Evolutionary conservation across 2,113 vertebrate species (phyloP).

Genomic region (Forbesichthys agassizii): DNA sequence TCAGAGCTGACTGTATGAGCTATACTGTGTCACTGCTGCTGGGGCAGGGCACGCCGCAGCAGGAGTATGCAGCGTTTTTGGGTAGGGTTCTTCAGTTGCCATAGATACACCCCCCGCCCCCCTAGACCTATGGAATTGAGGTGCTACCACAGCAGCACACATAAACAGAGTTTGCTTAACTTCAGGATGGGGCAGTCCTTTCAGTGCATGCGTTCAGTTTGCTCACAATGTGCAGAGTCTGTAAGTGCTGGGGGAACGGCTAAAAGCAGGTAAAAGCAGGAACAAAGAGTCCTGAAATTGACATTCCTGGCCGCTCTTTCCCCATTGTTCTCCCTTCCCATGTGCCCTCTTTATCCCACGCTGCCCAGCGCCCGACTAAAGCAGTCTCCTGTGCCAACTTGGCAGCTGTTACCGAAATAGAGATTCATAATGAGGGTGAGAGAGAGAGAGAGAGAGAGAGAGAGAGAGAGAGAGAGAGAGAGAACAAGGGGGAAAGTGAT

Average conservation of each 20-base stretch:
- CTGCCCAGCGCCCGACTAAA: slow-evolving; percentile 42
- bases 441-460: background rate
- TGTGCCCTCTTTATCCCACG: slow-evolving; percentile 58
- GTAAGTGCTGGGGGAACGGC: slow-evolving; percentile 29
- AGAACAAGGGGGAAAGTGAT: slow-evolving; percentile 56
- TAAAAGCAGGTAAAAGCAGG: slow-evolving; percentile 34
- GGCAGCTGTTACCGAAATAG: slow-evolving; percentile 26
- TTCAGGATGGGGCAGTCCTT: background rate
- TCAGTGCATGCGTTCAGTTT: background rate
- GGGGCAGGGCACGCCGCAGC: background rate
- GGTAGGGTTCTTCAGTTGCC: slow-evolving; percentile 12
- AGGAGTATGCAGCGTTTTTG: slow-evolving; percentile 1
- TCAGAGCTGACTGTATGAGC: slow-evolving; percentile 39
- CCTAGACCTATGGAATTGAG: slow-evolving; percentile 13
- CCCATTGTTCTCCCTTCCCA: slow-evolving; percentile 1
- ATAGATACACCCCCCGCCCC: slow-evolving; percentile 2
- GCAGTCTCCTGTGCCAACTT: slow-evolving; percentile 43
- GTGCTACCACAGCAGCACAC: background rate
- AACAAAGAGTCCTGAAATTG: slow-evolving; percentile 32
- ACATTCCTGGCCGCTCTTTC: background rate
- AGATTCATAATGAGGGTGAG: slow-evolving; percentile 8
- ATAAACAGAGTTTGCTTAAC: slow-evolving; percentile 9
- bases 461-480: slow-evolving; percentile 3
- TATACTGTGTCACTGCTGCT: slow-evolving; percentile 35
- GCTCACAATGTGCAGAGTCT: slow-evolving; percentile 12